Evolutionary conservation across 2,113 vertebrate genomes (phyloP).

Genomic region (Hypocryptadius cinnamomeus): DNA sequence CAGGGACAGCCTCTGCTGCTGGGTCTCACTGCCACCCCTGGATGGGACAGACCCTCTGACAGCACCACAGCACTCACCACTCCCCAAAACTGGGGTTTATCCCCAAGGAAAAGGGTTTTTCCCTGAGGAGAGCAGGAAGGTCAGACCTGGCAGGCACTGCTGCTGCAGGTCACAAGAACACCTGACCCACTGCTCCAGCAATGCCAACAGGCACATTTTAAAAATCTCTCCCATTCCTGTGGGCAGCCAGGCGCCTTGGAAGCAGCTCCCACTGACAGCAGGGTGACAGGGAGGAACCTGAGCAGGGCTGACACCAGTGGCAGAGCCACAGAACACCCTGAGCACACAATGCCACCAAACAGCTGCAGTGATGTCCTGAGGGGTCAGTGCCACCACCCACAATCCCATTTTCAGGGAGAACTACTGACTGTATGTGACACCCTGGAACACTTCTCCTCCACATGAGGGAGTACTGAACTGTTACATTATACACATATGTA

Average conservation of each 20-base stretch:
- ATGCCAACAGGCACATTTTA: not conserved
- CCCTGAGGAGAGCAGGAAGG: not conserved
- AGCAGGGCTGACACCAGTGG: not conserved
- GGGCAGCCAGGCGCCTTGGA: not conserved
- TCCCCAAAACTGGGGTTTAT: not conserved
- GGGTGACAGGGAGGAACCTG: not conserved
- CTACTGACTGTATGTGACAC: not conserved
- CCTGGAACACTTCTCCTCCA: not conserved
- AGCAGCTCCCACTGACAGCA: not conserved
- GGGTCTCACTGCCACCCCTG: not conserved
- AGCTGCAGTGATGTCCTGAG: not conserved
- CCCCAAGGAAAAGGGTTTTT: too few species aligned
- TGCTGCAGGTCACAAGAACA: not conserved
- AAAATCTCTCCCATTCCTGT: not conserved
- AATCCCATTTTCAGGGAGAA: not conserved
- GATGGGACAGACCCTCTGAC: not conserved
- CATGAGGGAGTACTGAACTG: not conserved
- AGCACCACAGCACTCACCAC: not conserved
- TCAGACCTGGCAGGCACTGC: not conserved
- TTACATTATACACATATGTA: not conserved
- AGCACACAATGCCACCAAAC: not conserved
- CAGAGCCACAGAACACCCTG: not conserved
- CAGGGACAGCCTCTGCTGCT: not conserved
- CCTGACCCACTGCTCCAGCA: not conserved
- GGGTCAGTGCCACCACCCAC: not conserved